Percentiles rank a stretch among this genome's conserved stretches.
Evolutionary conservation across 2,888 invertebrate genomes (phyloP).

Genomic region (Megamerina dolium): DNA sequence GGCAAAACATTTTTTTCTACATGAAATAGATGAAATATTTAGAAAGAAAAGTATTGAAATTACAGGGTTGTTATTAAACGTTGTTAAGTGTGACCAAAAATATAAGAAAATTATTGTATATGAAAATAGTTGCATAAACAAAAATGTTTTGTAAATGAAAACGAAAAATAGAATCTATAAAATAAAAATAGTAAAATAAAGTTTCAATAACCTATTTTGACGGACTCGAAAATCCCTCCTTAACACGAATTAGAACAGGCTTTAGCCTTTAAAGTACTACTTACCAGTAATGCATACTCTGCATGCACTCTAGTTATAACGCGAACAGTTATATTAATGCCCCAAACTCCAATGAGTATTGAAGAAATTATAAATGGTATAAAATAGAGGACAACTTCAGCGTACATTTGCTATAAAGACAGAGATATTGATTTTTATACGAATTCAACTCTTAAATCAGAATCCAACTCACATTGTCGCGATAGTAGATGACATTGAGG

Average conservation of each 20-base stretch:
- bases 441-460: neutral
- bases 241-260: no score
- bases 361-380: slow-evolving; percentile 42
- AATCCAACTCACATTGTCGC: slow-evolving; percentile 24
- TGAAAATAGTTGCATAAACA: no score
- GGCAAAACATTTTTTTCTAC: slow-evolving; percentile 41
- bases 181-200: neutral
- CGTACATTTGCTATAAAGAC: slow-evolving; percentile 27
- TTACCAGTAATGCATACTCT: slow-evolving; percentile 38
- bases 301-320: slow-evolving; percentile 38
- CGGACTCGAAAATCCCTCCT: no score
- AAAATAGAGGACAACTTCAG: slow-evolving; percentile 37
- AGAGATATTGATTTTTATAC: neutral
- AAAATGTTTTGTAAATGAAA: neutral
- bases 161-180: neutral
- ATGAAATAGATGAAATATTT: slow-evolving; percentile 4
- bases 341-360: slow-evolving; percentile 46
- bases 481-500: slow-evolving; percentile 40
- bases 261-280: no score
- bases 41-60: neutral
- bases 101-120: no score
- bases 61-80: neutral
- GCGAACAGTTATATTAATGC: slow-evolving; percentile 40
- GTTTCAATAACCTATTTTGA: no score
- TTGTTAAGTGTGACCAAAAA: neutral